Evolutionary conservation across 2,888 invertebrate species (phyloP), one percentile per base, ranked within the genome.

Genomic region (Troides oblongomaculatus): DNA sequence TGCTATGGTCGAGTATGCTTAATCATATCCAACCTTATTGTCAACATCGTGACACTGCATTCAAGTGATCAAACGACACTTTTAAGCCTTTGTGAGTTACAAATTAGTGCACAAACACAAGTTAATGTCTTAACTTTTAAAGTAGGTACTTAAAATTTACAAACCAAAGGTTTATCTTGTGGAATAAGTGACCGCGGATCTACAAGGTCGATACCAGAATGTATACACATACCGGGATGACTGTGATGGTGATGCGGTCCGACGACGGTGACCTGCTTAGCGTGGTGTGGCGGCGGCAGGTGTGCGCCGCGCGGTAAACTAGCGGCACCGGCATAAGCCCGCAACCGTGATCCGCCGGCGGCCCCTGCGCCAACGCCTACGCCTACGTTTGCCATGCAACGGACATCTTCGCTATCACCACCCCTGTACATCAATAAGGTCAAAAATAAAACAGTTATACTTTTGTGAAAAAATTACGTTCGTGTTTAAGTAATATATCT

Each of bases 251-350:
- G 79, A 72, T 81, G 82, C 66, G 83, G 81, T 25, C 80, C 84
- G 64, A 82, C 76, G 67, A 81, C 79, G 69, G 84, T 82, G 71
- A 84, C 78, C 74, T 82, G 85, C 76, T 85, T 85, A 73, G 77
- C 60, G 73, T 60, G 72, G 60, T 69, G 74, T 18, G 73, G 63
- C 36, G 76, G 73, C 53, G 78, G 92, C 73, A 86, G 90, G 79
- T 91, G 91, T 70, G 93, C 93, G 75, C 93, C 93, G 77, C 92
- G 90, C 75, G 93, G 93, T 80, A 93, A 79, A 75, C 86, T 87
- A 67, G 93, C 89, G 63, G 89, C 88, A 69, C 84, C 87, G 23
- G 84, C 83, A 78, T 87, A 84, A 25, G 83, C 82, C 71, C 85
- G 69, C 63, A 66, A 66, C 77, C 77, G 73, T 72, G 58, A 73